These are phyloP conservation scores for Catharus minimus DNA, from an alignment of 2,113 vertebrate species.

Conservation along the genomic window DNA sequence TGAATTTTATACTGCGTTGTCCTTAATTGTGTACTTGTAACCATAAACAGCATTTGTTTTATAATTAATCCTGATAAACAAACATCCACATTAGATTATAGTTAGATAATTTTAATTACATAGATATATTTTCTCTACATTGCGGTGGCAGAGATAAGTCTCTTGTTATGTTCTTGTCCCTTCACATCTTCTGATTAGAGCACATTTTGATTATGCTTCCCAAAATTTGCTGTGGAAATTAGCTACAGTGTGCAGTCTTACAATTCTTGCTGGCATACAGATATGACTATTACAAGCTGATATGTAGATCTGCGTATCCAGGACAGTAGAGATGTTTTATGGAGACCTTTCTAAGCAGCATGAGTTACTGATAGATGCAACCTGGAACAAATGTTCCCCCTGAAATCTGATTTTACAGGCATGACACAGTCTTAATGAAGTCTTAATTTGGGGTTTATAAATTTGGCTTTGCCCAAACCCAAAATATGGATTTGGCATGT, in stretches of 20 bases:
- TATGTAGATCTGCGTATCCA: not conserved
- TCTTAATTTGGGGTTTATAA: not conserved
- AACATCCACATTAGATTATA: not conserved
- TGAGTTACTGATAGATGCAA: not conserved
- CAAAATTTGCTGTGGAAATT: not conserved
- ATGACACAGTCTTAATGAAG: not conserved
- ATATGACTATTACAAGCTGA: not conserved
- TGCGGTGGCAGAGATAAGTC: not conserved
- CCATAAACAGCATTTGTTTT: conserved; percentile 26
- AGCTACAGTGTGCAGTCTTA: not conserved
- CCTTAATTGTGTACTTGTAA: not conserved
- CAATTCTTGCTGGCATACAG: not conserved
- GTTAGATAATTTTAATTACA: not conserved
- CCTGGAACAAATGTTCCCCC: not conserved
- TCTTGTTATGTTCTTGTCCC: not conserved
- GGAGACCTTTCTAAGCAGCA: not conserved
- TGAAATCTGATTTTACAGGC: not conserved
- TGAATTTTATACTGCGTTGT: not conserved
- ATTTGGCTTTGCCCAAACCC: not conserved
- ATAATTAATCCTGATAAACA: conserved; percentile 9
- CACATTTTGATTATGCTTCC: not conserved
- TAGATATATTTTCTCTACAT: not conserved
- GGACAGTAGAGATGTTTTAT: not conserved
- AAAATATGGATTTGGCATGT: not conserved
- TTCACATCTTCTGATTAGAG: not conserved